Evolutionary conservation across 1,140 invertebrate species (phyloP), one percentile per base, ranked within the genome.

Genomic region (Laupala kohalensis): DNA sequence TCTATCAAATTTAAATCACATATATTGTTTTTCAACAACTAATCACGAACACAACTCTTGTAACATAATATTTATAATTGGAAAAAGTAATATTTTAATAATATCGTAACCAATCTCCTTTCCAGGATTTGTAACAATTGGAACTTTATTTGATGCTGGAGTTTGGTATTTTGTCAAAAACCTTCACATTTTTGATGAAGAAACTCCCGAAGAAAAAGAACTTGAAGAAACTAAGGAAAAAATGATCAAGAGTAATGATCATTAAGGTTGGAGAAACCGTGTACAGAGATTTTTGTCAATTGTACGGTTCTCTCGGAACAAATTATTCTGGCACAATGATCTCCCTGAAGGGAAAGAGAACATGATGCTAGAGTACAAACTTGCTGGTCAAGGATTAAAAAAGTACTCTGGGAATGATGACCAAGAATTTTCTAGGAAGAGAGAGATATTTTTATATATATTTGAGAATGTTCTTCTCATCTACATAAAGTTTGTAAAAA

Each of bases 101-200:
- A 19, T 37, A n/a, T 69, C 5, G 67, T 19, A 69, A 69, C 13
- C n/a, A 69, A 26, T 30, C 23, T 13, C 24, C 25, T 69, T 24
- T 79, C 66, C 80, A 80, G 84, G 81, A 75, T 89, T 89, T 72
- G 84, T 89, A 19, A 78, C 83, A 24, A 83, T 90, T 72, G 88
- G 88, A 3, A 85, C 86, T 9, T 9, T 89, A 6, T 89, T 88
- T 74, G 88, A 90, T 75, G 76, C 84, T 28, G 86, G 84, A 26
- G 87, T 90, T 0, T 89, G 88, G 86, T 89, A 86, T 78, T 87
- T 84, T 74, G 86, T 88, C 0, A 89, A 88, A 78, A 84, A 88
- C 74, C 80, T 90, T 5, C 87, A 89, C 78, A 88, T 90, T 75
- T 90, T 89, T 77, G 87, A 89, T 75, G 87, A 89, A 74, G 87